Conservation (phyloP, 2,888 invertebrate species). For the Neoitamus cyanurus region DNA sequence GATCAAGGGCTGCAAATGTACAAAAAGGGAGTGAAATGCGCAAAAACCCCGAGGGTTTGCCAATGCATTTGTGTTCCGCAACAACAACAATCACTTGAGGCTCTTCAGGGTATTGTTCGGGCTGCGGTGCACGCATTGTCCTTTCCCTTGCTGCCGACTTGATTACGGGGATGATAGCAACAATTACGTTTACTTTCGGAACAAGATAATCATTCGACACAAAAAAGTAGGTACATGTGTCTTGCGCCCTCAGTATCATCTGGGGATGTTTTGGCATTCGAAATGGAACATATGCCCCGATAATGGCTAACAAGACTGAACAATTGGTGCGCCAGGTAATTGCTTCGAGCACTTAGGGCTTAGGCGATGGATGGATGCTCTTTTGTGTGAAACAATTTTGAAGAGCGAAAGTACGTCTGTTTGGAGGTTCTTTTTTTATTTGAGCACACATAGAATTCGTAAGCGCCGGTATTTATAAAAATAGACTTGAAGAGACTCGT, state of each 20-base stretch:
- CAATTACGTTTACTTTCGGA: constrained; percentile 56
- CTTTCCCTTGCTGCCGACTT: constrained; percentile 53
- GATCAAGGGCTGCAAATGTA: constrained; percentile 44
- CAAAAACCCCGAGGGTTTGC: background rate
- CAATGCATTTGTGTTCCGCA: constrained; percentile 3
- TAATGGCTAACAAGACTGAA: constrained; percentile 17
- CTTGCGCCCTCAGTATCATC: constrained; percentile 48
- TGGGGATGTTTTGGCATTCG: constrained; percentile 35
- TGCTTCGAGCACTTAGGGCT: background rate
- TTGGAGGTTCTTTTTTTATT: background rate
- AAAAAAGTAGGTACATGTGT: constrained; percentile 49
- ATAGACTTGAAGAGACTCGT: no score
- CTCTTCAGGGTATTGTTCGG: constrained; percentile 31
- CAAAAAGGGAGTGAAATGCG: constrained; percentile 29
- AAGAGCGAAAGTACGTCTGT: background rate
- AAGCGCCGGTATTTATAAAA: background rate
- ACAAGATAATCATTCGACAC: constrained; percentile 52
- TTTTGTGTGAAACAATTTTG: background rate
- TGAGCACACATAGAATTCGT: background rate
- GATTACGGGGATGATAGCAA: constrained; percentile 57
- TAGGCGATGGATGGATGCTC: background rate
- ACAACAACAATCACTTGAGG: constrained; percentile 40
- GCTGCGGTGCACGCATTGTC: constrained; percentile 52
- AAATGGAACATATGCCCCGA: constrained; percentile 34
- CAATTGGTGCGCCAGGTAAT: constrained; percentile 26